Conservation (phyloP, 2,888 invertebrate genomes). For the Tryphoninae sp. region DNA sequence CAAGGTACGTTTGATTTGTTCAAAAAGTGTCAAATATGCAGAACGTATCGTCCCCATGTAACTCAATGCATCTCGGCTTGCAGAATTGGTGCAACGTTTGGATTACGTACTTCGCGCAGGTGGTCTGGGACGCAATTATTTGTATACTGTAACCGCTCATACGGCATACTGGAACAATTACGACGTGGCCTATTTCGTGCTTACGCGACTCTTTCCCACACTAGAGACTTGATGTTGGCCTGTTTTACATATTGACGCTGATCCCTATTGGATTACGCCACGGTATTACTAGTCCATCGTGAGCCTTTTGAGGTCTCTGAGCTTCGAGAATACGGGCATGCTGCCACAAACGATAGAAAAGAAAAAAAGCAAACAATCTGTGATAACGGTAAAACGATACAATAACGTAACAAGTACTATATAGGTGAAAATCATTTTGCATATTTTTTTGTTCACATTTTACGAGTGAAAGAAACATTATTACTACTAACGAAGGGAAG, state of each 20-base stretch:
- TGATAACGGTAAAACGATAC: slow-evolving; percentile 81
- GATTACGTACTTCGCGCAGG: slow-evolving; percentile 85
- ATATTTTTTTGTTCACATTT: slow-evolving; percentile 43
- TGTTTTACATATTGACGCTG: slow-evolving; percentile 58
- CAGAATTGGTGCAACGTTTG: slow-evolving; percentile 84
- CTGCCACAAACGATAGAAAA: slow-evolving; percentile 67
- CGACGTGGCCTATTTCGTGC: slow-evolving; percentile 85
- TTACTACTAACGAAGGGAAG: slow-evolving; percentile 14
- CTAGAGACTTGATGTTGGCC: slow-evolving; percentile 80
- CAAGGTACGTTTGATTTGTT: slow-evolving; percentile 75
- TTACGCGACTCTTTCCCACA: slow-evolving; percentile 82
- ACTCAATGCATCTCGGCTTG: slow-evolving; percentile 46
- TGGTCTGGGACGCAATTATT: slow-evolving; percentile 84
- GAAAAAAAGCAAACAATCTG: slow-evolving; percentile 76
- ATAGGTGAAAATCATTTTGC: slow-evolving; percentile 61
- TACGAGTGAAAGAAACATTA: slow-evolving; percentile 16
- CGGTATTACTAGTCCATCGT: slow-evolving; percentile 74
- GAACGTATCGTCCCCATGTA: background rate
- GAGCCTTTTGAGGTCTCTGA: slow-evolving; percentile 71
- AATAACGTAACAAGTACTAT: slow-evolving; percentile 77
- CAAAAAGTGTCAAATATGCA: background rate
- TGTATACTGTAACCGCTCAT: slow-evolving; percentile 85
- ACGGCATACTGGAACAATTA: slow-evolving; percentile 86
- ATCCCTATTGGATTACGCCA: slow-evolving; percentile 67
- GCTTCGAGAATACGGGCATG: slow-evolving; percentile 72